Base-by-base conservation (phyloP, 2,797 vertebrate genomes). In the Lepus oiostolus region DNA sequence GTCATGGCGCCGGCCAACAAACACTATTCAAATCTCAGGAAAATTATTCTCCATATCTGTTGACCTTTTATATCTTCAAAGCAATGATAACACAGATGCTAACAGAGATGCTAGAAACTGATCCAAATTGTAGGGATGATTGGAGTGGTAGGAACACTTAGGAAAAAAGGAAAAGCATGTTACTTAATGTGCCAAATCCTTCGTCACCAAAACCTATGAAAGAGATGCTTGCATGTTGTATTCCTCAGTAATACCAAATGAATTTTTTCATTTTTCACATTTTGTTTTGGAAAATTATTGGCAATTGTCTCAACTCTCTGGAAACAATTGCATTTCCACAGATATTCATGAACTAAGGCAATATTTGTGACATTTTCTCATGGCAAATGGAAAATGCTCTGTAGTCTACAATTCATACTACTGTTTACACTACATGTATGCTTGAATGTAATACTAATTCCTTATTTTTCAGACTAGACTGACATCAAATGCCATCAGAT, bases 301-400 rank as follows among this genome's bases (percentile, higher is more conserved):
- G 32, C 54, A 82, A 75, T 35, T 50, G 9, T 38, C 30, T 60
- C 35, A 70, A 17, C 19, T 85, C 4, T 72, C 80, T 54, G 42
- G 22, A 72, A 93, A 94, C 35, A 35, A 72, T 32, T 77, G 38
- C 83, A 22, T 88, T 94, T 85, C 87, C 47, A 86, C 58, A 88
- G 63, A 85, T n/a, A 91, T 21, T 91, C 13, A 91, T 17, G n/a
- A 77, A 79, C 79, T 74, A 89, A 3, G 21, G 9, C 28, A 95
- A 35, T 77, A 68, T 74, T 26, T 24, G 19, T 10, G 85, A 58
- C 1, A n/a, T 38, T 77, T 86, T 3, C 22, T 58, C 10, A 60
- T 75, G 22, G 47, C 47, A 85, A 13, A 4, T 80, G n/a, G 38
- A 81, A 32, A 90, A 76, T 38, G 65, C 71, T 83, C 81, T 85